These are phyloP conservation scores for Phainopepla nitens DNA, from an alignment of 2,113 vertebrate genomes.

Conservation along the genomic window DNA sequence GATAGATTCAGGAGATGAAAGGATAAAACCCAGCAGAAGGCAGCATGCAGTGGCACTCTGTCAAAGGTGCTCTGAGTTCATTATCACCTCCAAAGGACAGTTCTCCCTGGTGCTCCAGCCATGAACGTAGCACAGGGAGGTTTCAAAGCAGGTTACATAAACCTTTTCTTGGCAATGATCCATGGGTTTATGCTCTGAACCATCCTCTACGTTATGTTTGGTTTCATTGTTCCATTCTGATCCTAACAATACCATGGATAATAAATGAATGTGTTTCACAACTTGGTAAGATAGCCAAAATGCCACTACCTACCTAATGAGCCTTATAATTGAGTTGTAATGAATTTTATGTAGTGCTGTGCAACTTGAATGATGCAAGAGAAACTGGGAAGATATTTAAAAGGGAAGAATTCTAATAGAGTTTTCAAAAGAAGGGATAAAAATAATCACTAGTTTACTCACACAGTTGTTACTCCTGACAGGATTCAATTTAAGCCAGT, in stretches of 20 bases:
- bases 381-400: not conserved
- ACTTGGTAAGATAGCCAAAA: constrained; percentile 44
- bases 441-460: not conserved
- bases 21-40: not conserved
- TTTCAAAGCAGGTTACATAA: not conserved
- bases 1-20: not conserved
- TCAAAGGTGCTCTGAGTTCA: not conserved
- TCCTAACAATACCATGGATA: not conserved
- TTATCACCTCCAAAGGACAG: not conserved
- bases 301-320: constrained; percentile 46
- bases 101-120: not conserved
- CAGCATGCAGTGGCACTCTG: not conserved
- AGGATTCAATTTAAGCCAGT: not conserved
- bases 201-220: not conserved
- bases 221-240: not conserved
- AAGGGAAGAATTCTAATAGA: not conserved
- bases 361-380: not conserved
- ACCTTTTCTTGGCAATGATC: not conserved
- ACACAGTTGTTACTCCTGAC: not conserved
- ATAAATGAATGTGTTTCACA: not conserved
- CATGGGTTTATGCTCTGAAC: not conserved
- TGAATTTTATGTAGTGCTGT: constrained; percentile 27
- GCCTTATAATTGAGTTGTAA: constrained; percentile 53
- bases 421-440: not conserved
- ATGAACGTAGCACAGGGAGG: not conserved